A percentile compares a stretch with the other conserved stretches of the same genome.
Conservation (phyloP, 1,140 invertebrate species). For the Caenorhabditis inopinata region DNA sequence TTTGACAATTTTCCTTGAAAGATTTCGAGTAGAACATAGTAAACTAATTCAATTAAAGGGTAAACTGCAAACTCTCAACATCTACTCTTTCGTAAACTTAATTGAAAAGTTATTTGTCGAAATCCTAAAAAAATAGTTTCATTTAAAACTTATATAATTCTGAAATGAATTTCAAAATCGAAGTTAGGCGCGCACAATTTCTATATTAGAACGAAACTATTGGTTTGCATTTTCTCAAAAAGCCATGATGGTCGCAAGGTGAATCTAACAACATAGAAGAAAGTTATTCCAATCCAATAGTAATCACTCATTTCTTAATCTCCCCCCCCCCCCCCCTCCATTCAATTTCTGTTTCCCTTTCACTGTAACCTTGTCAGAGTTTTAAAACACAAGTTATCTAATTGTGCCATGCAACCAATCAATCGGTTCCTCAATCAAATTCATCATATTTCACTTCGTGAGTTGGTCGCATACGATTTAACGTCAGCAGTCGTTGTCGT, state of each 20-base stretch:
- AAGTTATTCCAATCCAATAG: background rate
- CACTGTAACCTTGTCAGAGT: conserved; percentile 18
- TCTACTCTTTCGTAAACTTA: no score
- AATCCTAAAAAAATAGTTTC: no score
- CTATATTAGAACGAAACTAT: background rate
- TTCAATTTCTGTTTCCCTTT: background rate
- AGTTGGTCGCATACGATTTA: conserved; percentile 18
- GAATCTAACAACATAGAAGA: background rate
- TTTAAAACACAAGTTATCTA: conserved; percentile 6
- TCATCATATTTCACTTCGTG: conserved; percentile 21
- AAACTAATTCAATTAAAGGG: no score
- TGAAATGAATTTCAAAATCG: background rate
- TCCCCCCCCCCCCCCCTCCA: background rate
- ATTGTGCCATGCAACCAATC: background rate
- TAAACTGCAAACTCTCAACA: no score
- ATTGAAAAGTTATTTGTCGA: no score
- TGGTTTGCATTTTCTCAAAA: no score
- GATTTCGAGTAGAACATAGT: no score
- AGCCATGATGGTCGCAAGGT: no score
- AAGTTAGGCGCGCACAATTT: conserved; percentile 21
- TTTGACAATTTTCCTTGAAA: no score
- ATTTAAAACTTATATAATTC: background rate
- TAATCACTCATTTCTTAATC: background rate
- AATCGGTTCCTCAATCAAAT: conserved; percentile 27
- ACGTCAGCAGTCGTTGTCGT: background rate